Evolutionary conservation across 2,888 invertebrate genomes (phyloP), one percentile per base, ranked within the genome.

Genomic region (Caenorhabditis zanzibari): DNA sequence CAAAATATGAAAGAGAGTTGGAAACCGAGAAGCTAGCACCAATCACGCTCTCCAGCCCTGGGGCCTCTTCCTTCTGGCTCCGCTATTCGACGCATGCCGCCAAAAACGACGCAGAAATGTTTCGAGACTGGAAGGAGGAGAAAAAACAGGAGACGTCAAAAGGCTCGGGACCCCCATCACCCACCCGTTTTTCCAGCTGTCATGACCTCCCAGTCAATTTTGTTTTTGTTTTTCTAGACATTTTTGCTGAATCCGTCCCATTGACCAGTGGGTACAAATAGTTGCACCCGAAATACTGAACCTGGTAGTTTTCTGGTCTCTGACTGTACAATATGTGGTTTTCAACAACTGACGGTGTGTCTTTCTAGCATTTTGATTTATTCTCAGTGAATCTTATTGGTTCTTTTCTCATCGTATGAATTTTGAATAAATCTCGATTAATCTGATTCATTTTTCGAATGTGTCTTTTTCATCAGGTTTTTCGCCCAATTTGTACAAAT

Each of bases 21-120:
- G 74, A 74, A 81, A 74, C 74, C 74, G 74, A 81, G 74, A 76
- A 81, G 19, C 47, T 19, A 47, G 81, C 81, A 81, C 81, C 81
- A 81, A 81, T 81, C 81, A 81, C 81, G 81, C 81, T 81, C 75
- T 75, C 68, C 54, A 68, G 68, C 49, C 68, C 52, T n/a, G 49
- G n/a, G 26, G 32, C 52, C 19, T 38, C 24, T 19, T 38, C 61
- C 24, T 4, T 22, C 24, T 41, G 47, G 44, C 69, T 71, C 26
- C n/a, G 52, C 69, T 49, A 75, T 66, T 75, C 61, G 81, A 69
- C 69, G 75, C 73, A 80, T 80, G 80, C 79, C 80, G 80, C 80
- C 80, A 80, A 80, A 80, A 71, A 75, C 71, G 71, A 79, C 71
- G 41, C 52, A 77, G 44, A 77, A 79, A 71, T 79, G 79, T 79